Percentiles rank a stretch among this genome's conserved stretches.
Evolutionary conservation across 1,140 invertebrate genomes (phyloP).

Genomic region (Scaptomyza hsui): DNA sequence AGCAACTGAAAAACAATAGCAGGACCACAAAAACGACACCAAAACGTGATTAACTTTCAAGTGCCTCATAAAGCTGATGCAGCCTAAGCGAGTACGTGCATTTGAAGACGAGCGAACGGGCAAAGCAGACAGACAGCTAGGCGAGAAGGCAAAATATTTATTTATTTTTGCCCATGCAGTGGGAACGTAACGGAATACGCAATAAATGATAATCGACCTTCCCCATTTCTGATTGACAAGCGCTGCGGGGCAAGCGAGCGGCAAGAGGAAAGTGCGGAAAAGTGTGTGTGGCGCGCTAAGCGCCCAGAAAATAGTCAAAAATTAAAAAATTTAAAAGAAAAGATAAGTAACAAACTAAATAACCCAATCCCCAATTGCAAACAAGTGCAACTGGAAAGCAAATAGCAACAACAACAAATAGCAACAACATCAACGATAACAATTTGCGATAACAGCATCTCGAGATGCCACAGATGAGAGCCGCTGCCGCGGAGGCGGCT

Average conservation of each 20-base stretch:
- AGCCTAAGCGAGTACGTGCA: slow-evolving; percentile 3
- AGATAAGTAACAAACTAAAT: not conserved
- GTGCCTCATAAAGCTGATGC: not conserved
- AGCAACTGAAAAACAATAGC: slow-evolving; percentile 40
- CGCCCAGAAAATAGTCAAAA: slow-evolving; percentile 9
- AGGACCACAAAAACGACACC: slow-evolving; percentile 28
- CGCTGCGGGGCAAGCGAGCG: not conserved
- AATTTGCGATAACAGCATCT: slow-evolving; percentile 14
- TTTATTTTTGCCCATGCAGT: slow-evolving; percentile 32
- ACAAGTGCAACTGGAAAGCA: not conserved
- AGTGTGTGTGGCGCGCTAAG: slow-evolving; percentile 19
- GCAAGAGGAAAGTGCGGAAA: slow-evolving; percentile 4
- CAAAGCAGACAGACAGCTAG: slow-evolving; percentile 3
- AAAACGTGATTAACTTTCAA: slow-evolving; percentile 40
- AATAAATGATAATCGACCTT: slow-evolving; percentile 73
- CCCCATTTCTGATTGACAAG: slow-evolving; percentile 8
- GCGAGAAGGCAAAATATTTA: slow-evolving; percentile 6
- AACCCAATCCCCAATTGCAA: not conserved
- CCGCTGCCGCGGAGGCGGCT: slow-evolving; percentile 71
- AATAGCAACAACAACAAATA: not conserved
- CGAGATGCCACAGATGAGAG: slow-evolving; percentile 72
- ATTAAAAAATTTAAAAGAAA: not conserved
- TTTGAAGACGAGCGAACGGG: not conserved
- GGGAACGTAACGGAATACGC: slow-evolving; percentile 59
- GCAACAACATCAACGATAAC: not conserved